Evolutionary conservation across 2,113 vertebrate genomes (phyloP), one percentile per base, ranked within the genome.

Genomic region (Dipodomys spectabilis): DNA sequence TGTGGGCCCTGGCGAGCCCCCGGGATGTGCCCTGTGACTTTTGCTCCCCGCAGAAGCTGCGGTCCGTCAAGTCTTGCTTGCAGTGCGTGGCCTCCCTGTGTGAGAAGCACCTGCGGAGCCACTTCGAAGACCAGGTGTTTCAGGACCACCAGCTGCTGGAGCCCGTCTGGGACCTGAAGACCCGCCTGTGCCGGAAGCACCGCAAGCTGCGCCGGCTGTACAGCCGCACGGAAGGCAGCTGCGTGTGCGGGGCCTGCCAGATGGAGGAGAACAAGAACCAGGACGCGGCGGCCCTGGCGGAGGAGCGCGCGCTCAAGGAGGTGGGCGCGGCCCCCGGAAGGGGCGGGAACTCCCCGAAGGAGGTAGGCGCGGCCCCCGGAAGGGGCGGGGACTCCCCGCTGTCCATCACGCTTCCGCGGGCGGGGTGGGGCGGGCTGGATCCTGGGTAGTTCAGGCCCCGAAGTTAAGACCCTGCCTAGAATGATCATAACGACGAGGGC

Each of bases 1-100:
- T 64, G 0, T 22, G n/a, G 94, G 64, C 82, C 45, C 30, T 62
- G 18, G 93, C 53, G 0, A 91, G 92, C 39, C 92, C 96, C 22
- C 78, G 94, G 79, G 98, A 98, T 2, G 98, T 99, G 80, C 91
- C 98, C 9, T 99, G 99, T 0, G 98, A 99, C 10, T 98, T 98
- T 22, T 99, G 98, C 53, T 94, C 98, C 1, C 97, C 98, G 0
- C 97, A 97, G 57, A 97, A 98, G 65, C 96, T 97, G 3, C 98
- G 97, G 95, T 98, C 98, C 0, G 72, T 98, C 83, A 98, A 98
- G 94, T 98, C 98, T 1, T 98, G 98, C 96, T 97, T 98, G 39
- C 98, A 98, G 88, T 98, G 98, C 53, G 84, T 98, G 88, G 99
- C 98, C 0, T 98, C 98, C 45, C 98, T 98, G 97, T 99, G 98